phyloP scores from a whole-genome alignment of 2,888 invertebrate genomes.

The Hipparchia sbordonii region DNA sequence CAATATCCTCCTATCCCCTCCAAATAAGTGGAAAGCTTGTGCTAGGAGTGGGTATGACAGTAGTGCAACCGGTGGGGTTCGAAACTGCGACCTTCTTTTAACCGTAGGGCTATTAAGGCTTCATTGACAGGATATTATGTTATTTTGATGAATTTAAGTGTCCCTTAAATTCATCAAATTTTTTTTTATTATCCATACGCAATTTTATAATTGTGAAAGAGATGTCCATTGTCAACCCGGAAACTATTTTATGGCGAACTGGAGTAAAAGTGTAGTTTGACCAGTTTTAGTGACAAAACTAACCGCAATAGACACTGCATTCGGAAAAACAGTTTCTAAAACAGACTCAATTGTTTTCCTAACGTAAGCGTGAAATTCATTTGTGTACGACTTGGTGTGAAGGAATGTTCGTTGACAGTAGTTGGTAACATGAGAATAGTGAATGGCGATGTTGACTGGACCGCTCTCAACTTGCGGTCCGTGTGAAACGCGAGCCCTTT shows the following conservation, averaged over 20 bases:
- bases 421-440: conserved; percentile 62
- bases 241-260: conserved; percentile 3
- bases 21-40: too few species aligned
- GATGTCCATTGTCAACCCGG: conserved; percentile 18
- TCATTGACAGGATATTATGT: background rate
- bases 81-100: too few species aligned
- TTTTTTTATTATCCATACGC: background rate
- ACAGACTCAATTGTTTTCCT: conserved; percentile 29
- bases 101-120: too few species aligned
- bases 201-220: conserved; percentile 17
- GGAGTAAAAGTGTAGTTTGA: conserved; percentile 19
- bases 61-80: too few species aligned
- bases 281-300: conserved; percentile 20
- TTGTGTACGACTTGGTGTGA: conserved; percentile 31
- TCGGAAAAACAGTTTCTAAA: conserved; percentile 29
- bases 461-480: conserved; percentile 44
- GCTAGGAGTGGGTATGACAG: too few species aligned
- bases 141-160: background rate
- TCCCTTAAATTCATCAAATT: background rate
- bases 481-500: conserved; percentile 51
- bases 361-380: conserved; percentile 23
- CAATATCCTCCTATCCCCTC: too few species aligned
- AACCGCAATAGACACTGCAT: conserved; percentile 27
- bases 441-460: conserved; percentile 50
- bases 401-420: conserved; percentile 43